phyloP scores from a whole-genome alignment of 2,888 invertebrate genomes.

The Melipona bicolor region DNA sequence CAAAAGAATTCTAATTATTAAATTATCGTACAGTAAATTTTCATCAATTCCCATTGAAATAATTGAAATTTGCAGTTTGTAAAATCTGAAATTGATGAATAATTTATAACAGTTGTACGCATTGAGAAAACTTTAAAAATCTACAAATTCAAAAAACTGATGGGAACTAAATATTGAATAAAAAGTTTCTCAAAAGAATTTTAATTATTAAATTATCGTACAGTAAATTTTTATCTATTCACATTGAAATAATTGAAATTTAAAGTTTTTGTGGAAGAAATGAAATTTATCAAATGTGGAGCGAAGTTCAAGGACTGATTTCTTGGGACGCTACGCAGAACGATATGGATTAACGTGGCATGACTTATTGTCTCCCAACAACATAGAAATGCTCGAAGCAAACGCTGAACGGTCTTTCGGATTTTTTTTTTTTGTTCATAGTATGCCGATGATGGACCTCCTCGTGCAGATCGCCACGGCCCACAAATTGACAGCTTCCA shows the following conservation, averaged over 20 bases:
- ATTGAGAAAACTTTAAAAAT: too few relatives aligned
- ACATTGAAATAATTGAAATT: too few relatives aligned
- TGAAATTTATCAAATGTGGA: neutral
- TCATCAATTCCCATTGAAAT: neutral
- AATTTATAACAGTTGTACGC: too few relatives aligned
- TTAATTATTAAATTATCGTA: too few relatives aligned
- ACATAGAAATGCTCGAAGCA: neutral
- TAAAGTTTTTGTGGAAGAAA: neutral
- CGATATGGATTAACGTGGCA: neutral
- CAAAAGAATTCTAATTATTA: too few relatives aligned
- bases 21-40: neutral
- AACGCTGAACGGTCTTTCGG: neutral
- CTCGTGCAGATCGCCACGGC: conserved; percentile 89
- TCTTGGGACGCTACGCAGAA: neutral
- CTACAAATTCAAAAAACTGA: too few relatives aligned
- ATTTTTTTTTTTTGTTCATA: conserved; percentile 81
- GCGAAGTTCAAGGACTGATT: neutral
- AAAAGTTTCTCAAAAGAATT: too few relatives aligned
- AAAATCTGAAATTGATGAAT: too few relatives aligned
- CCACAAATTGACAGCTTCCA: conserved; percentile 88
- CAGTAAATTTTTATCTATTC: neutral
- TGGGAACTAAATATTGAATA: too few relatives aligned
- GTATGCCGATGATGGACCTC: conserved; percentile 92
- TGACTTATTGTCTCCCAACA: neutral
- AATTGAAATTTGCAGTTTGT: neutral